A percentile compares a stretch with the other conserved stretches of the same genome.
phyloP scores from a whole-genome alignment of 2,888 invertebrate species.

The Watsonalla binaria region DNA sequence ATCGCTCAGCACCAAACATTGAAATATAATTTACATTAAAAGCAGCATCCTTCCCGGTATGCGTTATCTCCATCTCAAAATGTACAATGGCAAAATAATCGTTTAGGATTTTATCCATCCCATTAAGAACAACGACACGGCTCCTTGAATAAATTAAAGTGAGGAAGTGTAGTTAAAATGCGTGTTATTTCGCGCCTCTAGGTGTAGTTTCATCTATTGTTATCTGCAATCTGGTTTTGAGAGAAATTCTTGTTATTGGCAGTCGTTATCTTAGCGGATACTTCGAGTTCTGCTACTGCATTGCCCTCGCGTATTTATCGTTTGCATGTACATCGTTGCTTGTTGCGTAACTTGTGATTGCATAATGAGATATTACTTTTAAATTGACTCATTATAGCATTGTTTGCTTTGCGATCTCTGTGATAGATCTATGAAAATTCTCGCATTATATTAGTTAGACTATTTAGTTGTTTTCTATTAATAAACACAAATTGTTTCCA shows the following conservation, averaged over 20 bases:
- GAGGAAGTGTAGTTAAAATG: constrained; percentile 65
- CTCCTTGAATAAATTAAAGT: constrained; percentile 53
- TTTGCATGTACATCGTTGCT: neutral
- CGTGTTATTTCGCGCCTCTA: constrained; percentile 47
- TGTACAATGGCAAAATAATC: constrained; percentile 45
- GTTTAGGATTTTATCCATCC: constrained; percentile 53
- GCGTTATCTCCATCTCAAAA: constrained; percentile 25
- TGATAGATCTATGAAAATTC: neutral
- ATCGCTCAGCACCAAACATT: neutral
- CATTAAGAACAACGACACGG: constrained; percentile 57
- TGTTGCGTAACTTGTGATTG: neutral
- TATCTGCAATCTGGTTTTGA: constrained; percentile 49
- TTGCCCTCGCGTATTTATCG: neutral
- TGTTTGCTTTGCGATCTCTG: neutral
- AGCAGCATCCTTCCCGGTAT: constrained; percentile 11
- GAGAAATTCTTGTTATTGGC: constrained; percentile 39
- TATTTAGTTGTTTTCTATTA: too few species aligned
- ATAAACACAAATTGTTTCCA: too few species aligned
- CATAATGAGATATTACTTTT: neutral
- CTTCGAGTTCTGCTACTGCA: constrained; percentile 7
- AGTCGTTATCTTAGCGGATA: constrained; percentile 41
- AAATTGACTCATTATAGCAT: constrained; percentile 4
- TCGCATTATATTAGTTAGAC: too few species aligned
- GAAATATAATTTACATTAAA: constrained; percentile 6
- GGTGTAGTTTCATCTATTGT: constrained; percentile 46